Conservation (phyloP, 2,888 invertebrate genomes). For the Microdon myrmicae region DNA sequence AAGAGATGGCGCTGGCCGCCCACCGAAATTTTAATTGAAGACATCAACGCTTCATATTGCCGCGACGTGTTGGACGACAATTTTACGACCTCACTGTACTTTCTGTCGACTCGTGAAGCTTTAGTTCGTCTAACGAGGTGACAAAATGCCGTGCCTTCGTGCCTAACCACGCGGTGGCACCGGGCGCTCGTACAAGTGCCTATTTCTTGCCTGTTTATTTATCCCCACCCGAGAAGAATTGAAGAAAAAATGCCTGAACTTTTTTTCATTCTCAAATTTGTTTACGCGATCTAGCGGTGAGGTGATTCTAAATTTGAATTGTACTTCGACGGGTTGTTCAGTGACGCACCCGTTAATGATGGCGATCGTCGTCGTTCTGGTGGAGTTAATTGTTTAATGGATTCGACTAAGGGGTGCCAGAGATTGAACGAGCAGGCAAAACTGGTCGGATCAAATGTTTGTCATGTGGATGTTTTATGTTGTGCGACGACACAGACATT, state of each 20-base stretch:
- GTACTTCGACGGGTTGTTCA: constrained; percentile 37
- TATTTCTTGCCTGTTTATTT: no score
- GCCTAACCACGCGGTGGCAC: no score
- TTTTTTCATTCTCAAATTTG: no score
- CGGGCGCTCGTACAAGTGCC: no score
- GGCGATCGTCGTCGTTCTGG: constrained; percentile 36
- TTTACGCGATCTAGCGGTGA: constrained; percentile 36
- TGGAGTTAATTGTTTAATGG: constrained; percentile 51
- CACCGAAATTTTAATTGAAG: constrained; percentile 61
- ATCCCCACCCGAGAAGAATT: no score
- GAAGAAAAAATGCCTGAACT: no score
- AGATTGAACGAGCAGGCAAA: no score
- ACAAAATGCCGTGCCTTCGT: no score
- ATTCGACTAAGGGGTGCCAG: constrained; percentile 6
- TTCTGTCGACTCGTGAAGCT: constrained; percentile 22
- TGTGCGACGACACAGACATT: no score
- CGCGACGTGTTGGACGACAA: constrained; percentile 48
- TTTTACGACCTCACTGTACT: constrained; percentile 37
- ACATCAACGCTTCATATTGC: constrained; percentile 59
- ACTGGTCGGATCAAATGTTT: no score
- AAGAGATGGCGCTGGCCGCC: constrained; percentile 12
- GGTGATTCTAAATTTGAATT: constrained; percentile 48
- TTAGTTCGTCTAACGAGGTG: constrained; percentile 48
- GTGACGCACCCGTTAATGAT: constrained; percentile 44
- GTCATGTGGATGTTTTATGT: no score